A percentile compares a stretch with the other conserved stretches of the same genome.
phyloP scores from a whole-genome alignment of 2,888 invertebrate species.

The Crocallis elinguaria region DNA sequence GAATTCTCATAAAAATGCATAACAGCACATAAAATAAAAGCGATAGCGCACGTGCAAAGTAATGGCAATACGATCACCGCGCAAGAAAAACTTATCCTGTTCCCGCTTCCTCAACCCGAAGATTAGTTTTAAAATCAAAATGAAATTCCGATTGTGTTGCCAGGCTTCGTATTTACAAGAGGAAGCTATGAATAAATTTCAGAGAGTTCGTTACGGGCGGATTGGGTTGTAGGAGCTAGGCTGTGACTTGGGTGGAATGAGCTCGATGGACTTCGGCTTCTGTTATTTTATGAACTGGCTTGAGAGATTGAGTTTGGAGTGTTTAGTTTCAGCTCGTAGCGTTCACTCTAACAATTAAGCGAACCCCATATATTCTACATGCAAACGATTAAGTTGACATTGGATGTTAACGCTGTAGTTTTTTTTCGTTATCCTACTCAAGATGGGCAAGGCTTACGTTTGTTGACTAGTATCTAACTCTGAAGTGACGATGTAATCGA shows the following conservation, averaged over 20 bases:
- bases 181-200: conserved; percentile 79
- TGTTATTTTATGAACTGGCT: conserved; percentile 10
- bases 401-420: too few relatives aligned
- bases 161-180: conserved; percentile 65
- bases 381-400: too few relatives aligned
- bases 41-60: not conserved
- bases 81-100: conserved; percentile 6
- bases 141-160: conserved; percentile 66
- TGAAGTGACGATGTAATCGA: too few relatives aligned
- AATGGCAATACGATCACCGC: not conserved
- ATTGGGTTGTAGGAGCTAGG: conserved; percentile 56
- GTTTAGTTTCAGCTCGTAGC: not conserved
- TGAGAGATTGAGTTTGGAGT: conserved; percentile 1
- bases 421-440: too few relatives aligned
- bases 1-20: conserved; percentile 16
- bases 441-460: too few relatives aligned
- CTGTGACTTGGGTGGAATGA: conserved; percentile 43
- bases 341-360: too few relatives aligned
- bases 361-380: too few relatives aligned
- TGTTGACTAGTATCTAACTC: too few relatives aligned
- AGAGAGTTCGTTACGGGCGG: conserved; percentile 67
- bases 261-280: conserved; percentile 14
- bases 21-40: not conserved
- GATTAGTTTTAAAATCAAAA: conserved; percentile 66
- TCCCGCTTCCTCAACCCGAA: conserved; percentile 24